A percentile compares a stretch with the other conserved stretches of the same genome.
phyloP scores from a whole-genome alignment of 2,888 invertebrate genomes.

The Serripes groenlandicus region DNA sequence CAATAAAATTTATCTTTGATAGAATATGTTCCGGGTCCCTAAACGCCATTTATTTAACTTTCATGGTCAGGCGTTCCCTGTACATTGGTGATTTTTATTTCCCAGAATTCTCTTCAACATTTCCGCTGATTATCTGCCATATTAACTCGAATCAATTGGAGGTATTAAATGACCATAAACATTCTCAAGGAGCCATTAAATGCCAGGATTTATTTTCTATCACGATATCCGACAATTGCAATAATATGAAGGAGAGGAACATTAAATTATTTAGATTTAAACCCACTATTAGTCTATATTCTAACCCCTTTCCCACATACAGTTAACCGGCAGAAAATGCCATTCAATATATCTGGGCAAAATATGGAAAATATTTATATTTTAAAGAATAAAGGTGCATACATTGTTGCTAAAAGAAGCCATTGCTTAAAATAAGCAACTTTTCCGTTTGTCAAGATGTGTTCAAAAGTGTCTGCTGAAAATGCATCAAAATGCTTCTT shows the following conservation, averaged over 20 bases:
- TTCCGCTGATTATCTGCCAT: constrained; percentile 26
- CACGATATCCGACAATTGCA: constrained; percentile 26
- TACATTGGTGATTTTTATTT: constrained; percentile 12
- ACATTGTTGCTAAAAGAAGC: too few relatives aligned
- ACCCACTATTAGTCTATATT: background rate
- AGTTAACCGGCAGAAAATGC: too few relatives aligned
- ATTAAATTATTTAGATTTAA: constrained; percentile 19
- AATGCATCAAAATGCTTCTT: too few relatives aligned
- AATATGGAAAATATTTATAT: too few relatives aligned
- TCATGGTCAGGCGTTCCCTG: constrained; percentile 12
- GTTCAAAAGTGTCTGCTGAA: too few relatives aligned
- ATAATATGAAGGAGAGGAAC: constrained; percentile 21
- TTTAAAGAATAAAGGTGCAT: too few relatives aligned
- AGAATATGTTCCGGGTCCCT: background rate
- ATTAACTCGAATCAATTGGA: constrained; percentile 25
- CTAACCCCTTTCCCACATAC: too few relatives aligned
- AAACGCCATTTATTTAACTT: constrained; percentile 2
- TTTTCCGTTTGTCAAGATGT: too few relatives aligned
- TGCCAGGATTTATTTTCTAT: constrained; percentile 28
- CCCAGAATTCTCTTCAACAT: constrained; percentile 20
- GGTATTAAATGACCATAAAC: constrained; percentile 27
- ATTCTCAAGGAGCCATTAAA: constrained; percentile 24
- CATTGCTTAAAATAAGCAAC: too few relatives aligned
- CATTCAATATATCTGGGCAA: too few relatives aligned
- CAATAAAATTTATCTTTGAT: background rate